phyloP scores from a whole-genome alignment of 2,888 invertebrate species.

The Pseudococcus longispinus region DNA sequence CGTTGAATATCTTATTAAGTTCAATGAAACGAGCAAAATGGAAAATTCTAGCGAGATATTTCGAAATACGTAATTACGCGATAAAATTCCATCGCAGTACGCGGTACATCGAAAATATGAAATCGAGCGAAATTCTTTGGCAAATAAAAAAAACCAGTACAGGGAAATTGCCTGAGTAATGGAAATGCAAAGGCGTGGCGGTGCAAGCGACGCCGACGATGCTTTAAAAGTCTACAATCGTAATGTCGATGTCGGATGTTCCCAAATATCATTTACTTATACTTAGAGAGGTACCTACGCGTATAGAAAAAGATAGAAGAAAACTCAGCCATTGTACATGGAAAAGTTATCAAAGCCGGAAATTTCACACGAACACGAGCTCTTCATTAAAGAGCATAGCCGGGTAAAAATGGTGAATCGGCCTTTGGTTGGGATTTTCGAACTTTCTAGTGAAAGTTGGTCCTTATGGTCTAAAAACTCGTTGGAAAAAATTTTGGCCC shows the following conservation, averaged over 20 bases:
- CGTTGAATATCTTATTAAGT: background rate
- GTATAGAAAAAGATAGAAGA: background rate
- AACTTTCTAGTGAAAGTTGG: too few relatives aligned
- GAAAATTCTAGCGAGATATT: conserved; percentile 6
- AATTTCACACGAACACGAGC: background rate
- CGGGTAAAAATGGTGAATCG: too few relatives aligned
- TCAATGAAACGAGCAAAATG: conserved; percentile 33
- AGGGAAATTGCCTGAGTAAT: background rate
- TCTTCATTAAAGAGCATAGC: conserved; percentile 36
- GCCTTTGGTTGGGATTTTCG: too few relatives aligned
- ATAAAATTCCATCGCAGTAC: background rate
- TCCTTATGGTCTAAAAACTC: too few relatives aligned
- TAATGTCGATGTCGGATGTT: background rate
- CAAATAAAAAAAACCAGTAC: background rate
- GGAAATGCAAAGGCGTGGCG: background rate
- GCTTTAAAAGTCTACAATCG: background rate
- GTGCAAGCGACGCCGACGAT: background rate
- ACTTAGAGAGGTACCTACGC: too few relatives aligned
- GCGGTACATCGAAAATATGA: background rate
- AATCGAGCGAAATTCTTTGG: background rate
- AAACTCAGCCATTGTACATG: background rate
- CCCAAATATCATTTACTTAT: background rate
- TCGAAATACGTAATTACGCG: conserved; percentile 23
- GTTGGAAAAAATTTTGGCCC: too few relatives aligned
- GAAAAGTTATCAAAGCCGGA: background rate